Conservation (phyloP, 2,797 vertebrate genomes). For the Liasis olivaceus region DNA sequence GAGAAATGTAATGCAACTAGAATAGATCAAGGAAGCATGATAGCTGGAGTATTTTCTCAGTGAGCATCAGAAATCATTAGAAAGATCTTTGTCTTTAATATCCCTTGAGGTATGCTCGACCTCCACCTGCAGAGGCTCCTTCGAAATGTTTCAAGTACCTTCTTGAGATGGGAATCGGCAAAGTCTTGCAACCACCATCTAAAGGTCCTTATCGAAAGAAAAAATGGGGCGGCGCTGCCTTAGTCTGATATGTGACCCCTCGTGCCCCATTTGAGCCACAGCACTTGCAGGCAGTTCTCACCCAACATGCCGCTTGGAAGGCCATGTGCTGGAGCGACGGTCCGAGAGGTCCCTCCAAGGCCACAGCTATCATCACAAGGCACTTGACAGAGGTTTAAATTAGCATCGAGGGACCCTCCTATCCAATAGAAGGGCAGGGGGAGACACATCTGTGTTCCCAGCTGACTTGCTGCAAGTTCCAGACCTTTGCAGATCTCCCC, state of each 20-base stretch:
- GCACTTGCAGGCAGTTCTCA: neutral
- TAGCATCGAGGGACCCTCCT: neutral
- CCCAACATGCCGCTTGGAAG: neutral
- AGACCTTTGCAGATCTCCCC: neutral
- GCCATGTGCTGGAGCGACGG: neutral
- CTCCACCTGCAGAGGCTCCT: neutral
- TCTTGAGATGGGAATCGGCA: neutral
- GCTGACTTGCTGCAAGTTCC: neutral
- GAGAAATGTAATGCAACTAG: neutral
- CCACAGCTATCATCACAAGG: neutral
- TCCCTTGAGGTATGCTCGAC: neutral
- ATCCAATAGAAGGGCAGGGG: neutral
- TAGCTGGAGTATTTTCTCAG: neutral
- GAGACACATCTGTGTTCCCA: neutral
- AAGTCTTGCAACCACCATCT: neutral
- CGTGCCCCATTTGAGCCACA: neutral
- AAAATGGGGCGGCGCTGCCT: neutral
- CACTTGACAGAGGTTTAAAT: slow-evolving; percentile 13
- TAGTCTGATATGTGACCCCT: neutral
- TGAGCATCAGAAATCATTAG: neutral
- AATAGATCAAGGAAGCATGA: neutral
- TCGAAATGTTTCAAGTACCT: neutral
- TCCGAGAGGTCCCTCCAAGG: slow-evolving; percentile 6
- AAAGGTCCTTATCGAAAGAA: neutral
- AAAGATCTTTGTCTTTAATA: neutral